Evolutionary conservation across 2,113 vertebrate genomes (phyloP).

Genomic region (Elephas maximus): DNA sequence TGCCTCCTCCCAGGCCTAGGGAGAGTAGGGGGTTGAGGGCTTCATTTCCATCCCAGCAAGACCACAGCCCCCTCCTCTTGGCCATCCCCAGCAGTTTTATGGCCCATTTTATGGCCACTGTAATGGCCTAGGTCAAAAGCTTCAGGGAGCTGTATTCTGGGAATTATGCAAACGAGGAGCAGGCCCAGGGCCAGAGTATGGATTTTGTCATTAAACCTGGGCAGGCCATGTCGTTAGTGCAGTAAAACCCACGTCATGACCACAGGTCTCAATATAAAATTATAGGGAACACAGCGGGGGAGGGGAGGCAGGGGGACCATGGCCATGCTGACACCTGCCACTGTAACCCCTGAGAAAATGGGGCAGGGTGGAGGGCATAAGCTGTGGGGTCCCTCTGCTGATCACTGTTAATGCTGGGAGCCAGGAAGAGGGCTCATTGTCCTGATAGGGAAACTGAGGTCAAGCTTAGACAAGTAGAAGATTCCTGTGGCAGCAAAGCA

Average conservation of each 20-base stretch:
- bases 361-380: background rate
- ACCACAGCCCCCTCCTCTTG: constrained; percentile 74
- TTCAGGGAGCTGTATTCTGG: constrained; percentile 92
- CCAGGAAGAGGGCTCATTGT: background rate
- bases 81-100: constrained; percentile 87
- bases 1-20: background rate
- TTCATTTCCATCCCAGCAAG: constrained; percentile 66
- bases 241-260: constrained; percentile 93
- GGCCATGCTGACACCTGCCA: constrained; percentile 69
- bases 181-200: constrained; percentile 92
- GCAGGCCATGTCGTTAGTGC: constrained; percentile 92
- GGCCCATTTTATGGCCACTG: constrained; percentile 91
- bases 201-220: constrained; percentile 94
- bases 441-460: constrained; percentile 41
- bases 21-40: constrained; percentile 57
- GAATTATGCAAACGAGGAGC: constrained; percentile 93
- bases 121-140: constrained; percentile 92
- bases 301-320: constrained; percentile 34
- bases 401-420: background rate
- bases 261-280: constrained; percentile 93
- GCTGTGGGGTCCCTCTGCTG: background rate
- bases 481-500: background rate
- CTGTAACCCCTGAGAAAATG: constrained; percentile 55
- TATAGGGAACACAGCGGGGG: constrained; percentile 86
- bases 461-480: constrained; percentile 10